Evolutionary conservation across 2,797 vertebrate species (phyloP), one percentile per base, ranked within the genome.

Genomic region (Glyptemys insculpta): DNA sequence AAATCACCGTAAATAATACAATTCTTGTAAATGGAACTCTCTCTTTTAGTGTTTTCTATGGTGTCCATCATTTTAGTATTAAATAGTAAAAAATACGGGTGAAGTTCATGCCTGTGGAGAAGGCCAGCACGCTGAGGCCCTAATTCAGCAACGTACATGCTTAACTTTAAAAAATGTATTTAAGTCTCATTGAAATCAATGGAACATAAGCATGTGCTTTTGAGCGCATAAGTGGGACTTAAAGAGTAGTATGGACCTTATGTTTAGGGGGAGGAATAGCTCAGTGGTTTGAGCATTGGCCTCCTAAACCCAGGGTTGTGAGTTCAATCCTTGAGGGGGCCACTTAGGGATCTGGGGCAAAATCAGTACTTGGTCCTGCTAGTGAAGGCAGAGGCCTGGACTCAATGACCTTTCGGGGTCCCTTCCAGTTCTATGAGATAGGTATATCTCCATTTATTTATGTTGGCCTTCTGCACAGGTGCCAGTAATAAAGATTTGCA

Each of bases 51-150:
- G 50, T 0, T 72, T 62, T 72, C 19, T 72, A 72, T 86, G 56
- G 68, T 83, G 29, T 87, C 80, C 83, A 52, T 50, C 53, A 44
- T 21, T 3, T 7, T 4, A 86, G 62, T 25, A 41, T 15, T 62
- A 56, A 11, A 25, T 9, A 57, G 19, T 52, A 79, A 96, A 72
- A 6, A 76, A 12, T 34, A 21, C 0, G 1, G 12, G 19, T 53
- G 72, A 85, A 96, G 83, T 5, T 1, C 44, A 92, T 78, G 12
- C 7, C 41, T 3, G 23, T 41, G 21, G 25, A 25, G 15, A 23
- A 8, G 72, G 52, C 85, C 57, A 44, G 11, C n/a, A 34, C 31
- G 86, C 21, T 11, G 68, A 72, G 68, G n/a, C 68, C 37, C 37
- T 10, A 23, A 37, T 41, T 72, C 68, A 72, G 68, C 68, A 72